Conservation (phyloP, 2,113 vertebrate species). For the Capricornis sumatraensis region DNA sequence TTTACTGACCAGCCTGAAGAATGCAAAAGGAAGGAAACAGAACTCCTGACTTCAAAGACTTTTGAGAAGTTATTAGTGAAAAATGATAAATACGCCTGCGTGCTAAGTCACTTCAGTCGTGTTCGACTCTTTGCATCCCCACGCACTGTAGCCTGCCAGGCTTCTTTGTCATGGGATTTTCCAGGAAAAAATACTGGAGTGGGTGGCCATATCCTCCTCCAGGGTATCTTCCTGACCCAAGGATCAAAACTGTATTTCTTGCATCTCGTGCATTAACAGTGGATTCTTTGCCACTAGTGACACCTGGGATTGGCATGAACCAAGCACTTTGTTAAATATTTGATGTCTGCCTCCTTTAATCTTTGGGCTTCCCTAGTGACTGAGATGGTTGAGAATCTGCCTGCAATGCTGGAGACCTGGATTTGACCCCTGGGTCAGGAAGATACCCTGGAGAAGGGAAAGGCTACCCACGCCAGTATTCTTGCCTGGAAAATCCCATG, state of each 20-base stretch:
- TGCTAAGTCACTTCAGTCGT: not conserved
- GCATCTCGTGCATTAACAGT: not conserved
- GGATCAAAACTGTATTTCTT: not conserved
- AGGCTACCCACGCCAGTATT: not conserved
- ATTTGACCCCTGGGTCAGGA: accelerated
- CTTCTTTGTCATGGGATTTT: not conserved
- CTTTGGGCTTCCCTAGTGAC: not conserved
- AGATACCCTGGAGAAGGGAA: not conserved
- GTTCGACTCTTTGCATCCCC: not conserved
- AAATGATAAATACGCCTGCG: not conserved
- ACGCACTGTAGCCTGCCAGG: not conserved
- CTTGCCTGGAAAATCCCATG: not conserved
- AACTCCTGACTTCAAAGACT: not conserved
- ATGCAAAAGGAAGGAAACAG: not conserved
- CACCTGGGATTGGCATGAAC: not conserved
- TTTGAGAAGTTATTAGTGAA: not conserved
- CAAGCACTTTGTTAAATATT: not conserved
- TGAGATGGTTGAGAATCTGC: not conserved
- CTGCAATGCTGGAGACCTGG: not conserved
- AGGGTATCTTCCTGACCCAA: not conserved
- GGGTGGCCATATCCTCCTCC: not conserved
- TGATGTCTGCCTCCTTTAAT: not conserved
- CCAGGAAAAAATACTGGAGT: not conserved
- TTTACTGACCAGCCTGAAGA: not conserved
- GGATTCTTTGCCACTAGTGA: not conserved